Evolutionary conservation across 2,113 vertebrate genomes (phyloP).

Genomic region (Petromus typicus): DNA sequence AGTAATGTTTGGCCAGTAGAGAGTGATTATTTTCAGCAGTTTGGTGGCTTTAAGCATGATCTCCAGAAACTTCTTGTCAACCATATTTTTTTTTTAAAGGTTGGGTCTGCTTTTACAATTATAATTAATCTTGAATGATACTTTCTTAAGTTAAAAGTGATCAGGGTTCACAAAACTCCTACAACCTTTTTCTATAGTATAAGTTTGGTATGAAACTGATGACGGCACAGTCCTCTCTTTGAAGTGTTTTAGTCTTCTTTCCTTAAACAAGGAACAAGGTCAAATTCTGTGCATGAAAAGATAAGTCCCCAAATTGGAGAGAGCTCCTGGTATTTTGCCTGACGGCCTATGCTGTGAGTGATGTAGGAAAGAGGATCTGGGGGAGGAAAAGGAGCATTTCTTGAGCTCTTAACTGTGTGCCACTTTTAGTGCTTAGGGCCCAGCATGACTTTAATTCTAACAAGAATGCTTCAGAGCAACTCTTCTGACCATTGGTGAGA

Average conservation of each 20-base stretch:
- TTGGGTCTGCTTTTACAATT: not conserved
- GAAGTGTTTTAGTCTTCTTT: not conserved
- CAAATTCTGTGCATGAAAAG: not conserved
- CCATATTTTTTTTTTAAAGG: not conserved
- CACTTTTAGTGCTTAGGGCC: not conserved
- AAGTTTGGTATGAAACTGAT: not conserved
- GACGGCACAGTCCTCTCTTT: not conserved
- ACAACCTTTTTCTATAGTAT: not conserved
- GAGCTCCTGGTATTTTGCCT: not conserved
- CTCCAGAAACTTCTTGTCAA: not conserved
- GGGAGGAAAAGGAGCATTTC: not conserved
- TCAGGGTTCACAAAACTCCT: not conserved
- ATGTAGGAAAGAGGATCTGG: not conserved
- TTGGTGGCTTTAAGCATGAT: conserved; percentile 8
- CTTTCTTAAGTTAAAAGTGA: conserved; percentile 52
- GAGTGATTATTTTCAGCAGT: not conserved
- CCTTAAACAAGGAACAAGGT: not conserved
- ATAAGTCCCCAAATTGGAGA: not conserved
- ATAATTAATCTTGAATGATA: not conserved
- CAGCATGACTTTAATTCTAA: not conserved
- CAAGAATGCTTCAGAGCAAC: not conserved
- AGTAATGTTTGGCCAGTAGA: not conserved
- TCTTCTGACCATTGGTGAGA: not conserved
- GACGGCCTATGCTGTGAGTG: not conserved
- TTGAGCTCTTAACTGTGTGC: not conserved